Conservation (phyloP, 2,888 invertebrate genomes). For the Andricus quercusramuli region DNA sequence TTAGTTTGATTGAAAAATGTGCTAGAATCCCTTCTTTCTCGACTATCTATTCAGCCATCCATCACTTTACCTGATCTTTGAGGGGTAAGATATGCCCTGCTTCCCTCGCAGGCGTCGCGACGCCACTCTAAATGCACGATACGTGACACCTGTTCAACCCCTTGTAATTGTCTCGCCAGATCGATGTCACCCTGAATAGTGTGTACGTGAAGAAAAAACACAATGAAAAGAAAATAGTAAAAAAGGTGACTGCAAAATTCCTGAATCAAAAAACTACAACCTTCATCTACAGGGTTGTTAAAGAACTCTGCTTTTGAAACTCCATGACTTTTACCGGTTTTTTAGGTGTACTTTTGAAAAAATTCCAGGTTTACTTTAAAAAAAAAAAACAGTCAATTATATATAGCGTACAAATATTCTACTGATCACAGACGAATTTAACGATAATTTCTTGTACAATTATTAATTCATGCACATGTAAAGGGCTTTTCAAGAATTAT, state of each 20-base stretch:
- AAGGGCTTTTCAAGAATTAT: no score
- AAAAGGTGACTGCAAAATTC: background rate
- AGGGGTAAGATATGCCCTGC: conserved; percentile 8
- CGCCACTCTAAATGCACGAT: conserved; percentile 52
- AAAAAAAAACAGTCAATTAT: no score
- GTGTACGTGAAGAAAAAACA: background rate
- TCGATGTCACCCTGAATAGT: background rate
- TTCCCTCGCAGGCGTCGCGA: conserved; percentile 29
- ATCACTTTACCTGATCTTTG: conserved; percentile 35
- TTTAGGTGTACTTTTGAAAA: no score
- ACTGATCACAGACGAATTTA: no score
- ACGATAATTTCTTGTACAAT: no score
- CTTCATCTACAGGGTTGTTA: no score
- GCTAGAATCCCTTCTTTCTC: conserved; percentile 9
- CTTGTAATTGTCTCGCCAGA: conserved; percentile 25
- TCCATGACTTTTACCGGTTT: no score
- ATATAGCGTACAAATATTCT: no score
- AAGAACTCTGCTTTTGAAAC: no score
- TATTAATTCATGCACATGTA: no score
- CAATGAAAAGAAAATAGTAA: background rate
- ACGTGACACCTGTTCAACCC: conserved; percentile 23
- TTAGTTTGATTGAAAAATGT: conserved; percentile 5
- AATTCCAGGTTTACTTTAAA: no score
- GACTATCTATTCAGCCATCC: conserved; percentile 33
- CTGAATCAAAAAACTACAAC: no score